phyloP scores from a whole-genome alignment of 2,113 vertebrate genomes.

The Alethe castanea region DNA sequence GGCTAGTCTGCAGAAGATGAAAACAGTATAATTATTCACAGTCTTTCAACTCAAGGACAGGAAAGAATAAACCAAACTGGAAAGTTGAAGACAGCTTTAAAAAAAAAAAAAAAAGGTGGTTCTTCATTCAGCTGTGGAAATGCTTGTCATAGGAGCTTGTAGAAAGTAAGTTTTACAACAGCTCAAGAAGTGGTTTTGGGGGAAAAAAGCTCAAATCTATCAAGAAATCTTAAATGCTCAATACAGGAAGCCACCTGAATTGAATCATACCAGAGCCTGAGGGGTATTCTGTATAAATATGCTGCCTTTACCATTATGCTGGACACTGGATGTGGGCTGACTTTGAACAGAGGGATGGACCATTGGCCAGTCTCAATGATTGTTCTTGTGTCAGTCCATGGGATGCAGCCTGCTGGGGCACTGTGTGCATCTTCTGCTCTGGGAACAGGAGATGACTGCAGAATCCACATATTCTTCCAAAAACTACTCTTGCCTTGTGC shows the following conservation, averaged over 20 bases:
- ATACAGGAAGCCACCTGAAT: not conserved
- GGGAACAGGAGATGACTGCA: not conserved
- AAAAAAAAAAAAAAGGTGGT: not conserved
- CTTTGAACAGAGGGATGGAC: not conserved
- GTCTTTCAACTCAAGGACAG: not conserved
- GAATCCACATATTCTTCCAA: not conserved
- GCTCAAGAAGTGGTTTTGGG: not conserved
- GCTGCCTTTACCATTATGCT: not conserved
- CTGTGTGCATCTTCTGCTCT: not conserved
- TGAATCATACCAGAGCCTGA: not conserved
- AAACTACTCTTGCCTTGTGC: not conserved
- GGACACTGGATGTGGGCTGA: not conserved
- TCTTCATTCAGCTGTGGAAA: not conserved
- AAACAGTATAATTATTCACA: not conserved
- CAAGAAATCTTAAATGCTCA: not conserved
- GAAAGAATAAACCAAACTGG: not conserved
- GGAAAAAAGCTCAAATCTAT: not conserved
- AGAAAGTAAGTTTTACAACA: not conserved
- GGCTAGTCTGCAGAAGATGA: not conserved
- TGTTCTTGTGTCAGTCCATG: not conserved
- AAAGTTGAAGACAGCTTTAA: not conserved
- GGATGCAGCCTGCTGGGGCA: not conserved
- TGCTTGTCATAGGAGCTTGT: not conserved
- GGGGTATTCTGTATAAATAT: not conserved
- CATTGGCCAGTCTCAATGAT: not conserved